phyloP scores from a whole-genome alignment of 2,113 vertebrate species.

The Hystrix brachyura region DNA sequence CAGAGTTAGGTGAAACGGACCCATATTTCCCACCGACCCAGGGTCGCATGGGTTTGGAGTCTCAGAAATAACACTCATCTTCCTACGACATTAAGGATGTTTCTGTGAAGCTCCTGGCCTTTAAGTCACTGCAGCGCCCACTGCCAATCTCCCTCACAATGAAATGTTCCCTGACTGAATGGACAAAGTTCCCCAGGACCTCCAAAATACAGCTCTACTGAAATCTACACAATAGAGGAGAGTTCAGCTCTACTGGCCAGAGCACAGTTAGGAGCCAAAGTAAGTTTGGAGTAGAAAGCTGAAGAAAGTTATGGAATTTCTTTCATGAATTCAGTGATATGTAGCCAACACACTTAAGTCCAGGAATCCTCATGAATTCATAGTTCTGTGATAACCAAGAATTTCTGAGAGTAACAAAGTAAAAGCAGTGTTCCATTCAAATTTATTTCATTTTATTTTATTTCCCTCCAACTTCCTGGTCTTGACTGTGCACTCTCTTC shows the following conservation, averaged over 20 bases:
- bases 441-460: slow-evolving; percentile 18
- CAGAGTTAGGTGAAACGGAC: neutral
- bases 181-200: accelerated
- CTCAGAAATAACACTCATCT: neutral
- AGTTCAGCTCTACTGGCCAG: neutral
- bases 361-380: neutral
- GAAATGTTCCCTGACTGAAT: neutral
- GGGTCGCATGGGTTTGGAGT: neutral
- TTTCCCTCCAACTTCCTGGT: neutral
- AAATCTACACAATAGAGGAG: neutral
- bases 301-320: neutral
- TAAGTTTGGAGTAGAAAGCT: neutral
- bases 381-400: neutral
- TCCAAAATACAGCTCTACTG: neutral
- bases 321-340: neutral
- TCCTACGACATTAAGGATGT: neutral
- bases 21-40: neutral
- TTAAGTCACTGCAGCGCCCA: neutral
- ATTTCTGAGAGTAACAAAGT: slow-evolving; percentile 21
- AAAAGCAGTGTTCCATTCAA: neutral
- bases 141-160: neutral
- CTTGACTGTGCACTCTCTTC: neutral
- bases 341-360: neutral
- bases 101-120: neutral
- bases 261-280: neutral